Evolutionary conservation across 2,888 invertebrate species (phyloP).

Genomic region (Noctua janthe): DNA sequence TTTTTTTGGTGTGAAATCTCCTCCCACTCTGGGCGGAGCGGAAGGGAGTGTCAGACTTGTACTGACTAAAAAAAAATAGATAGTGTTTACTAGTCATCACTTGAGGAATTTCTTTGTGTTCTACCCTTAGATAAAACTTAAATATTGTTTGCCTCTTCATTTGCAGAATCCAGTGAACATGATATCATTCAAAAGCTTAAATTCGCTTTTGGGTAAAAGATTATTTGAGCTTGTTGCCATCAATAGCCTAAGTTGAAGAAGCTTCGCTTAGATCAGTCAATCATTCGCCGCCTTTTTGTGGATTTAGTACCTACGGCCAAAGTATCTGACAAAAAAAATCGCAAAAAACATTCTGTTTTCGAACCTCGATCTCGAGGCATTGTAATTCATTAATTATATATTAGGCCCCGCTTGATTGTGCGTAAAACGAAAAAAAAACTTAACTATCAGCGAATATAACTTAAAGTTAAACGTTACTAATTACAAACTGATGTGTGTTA

Average conservation of each 20-base stretch:
- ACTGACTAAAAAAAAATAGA: background rate
- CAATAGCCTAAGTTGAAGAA: background rate
- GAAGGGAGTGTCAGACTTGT: too few relatives aligned
- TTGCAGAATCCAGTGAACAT: background rate
- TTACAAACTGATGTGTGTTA: slow-evolving; percentile 48
- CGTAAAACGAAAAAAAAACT: slow-evolving; percentile 15
- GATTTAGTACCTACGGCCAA: background rate
- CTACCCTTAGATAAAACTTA: background rate
- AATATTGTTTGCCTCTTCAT: background rate
- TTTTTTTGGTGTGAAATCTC: too few relatives aligned
- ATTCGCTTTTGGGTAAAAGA: background rate
- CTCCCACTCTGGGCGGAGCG: too few relatives aligned
- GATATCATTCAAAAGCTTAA: background rate
- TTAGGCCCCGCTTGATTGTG: slow-evolving; percentile 9
- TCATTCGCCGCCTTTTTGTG: background rate
- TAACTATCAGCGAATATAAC: slow-evolving; percentile 12
- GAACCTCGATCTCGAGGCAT: slow-evolving; percentile 4
- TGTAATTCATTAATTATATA: slow-evolving; percentile 37
- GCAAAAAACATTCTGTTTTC: slow-evolving; percentile 2
- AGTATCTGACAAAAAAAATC: background rate
- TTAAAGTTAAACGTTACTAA: slow-evolving; percentile 43
- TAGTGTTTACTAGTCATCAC: background rate
- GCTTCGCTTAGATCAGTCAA: background rate
- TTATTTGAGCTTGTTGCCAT: background rate
- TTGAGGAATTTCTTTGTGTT: background rate